phyloP scores from a whole-genome alignment of 2,113 vertebrate species.

The Cynocephalus volans region DNA sequence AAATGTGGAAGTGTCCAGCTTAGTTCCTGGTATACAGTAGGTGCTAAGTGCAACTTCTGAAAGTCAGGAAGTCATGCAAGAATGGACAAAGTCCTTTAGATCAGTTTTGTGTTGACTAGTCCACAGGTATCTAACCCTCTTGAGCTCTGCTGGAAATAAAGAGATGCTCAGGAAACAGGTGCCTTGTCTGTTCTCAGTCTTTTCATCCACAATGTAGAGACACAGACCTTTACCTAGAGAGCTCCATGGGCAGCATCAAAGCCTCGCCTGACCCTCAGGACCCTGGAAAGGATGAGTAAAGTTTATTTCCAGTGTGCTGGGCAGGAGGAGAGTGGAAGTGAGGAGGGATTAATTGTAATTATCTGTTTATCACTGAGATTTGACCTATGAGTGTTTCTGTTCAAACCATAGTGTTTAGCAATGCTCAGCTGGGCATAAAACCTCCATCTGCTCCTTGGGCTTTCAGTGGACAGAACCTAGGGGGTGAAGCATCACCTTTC shows the following conservation, averaged over 20 bases:
- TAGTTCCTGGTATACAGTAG: not conserved
- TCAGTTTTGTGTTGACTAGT: too few species aligned
- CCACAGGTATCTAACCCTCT: not conserved
- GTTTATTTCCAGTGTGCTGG: not conserved
- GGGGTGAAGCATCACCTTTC: not conserved
- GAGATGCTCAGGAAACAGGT: not conserved
- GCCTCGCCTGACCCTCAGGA: accelerated
- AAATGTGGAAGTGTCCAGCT: not conserved
- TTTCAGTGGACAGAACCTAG: not conserved
- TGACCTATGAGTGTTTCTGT: slow-evolving; percentile 63
- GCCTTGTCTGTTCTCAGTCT: not conserved
- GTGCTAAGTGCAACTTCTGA: not conserved
- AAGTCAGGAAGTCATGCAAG: not conserved
- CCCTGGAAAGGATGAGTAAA: not conserved
- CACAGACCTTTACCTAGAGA: not conserved
- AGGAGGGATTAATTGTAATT: slow-evolving; percentile 54
- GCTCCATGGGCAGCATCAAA: not conserved
- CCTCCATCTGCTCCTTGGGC: slow-evolving; percentile 66
- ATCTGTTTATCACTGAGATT: slow-evolving; percentile 66
- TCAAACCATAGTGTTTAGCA: slow-evolving; percentile 67
- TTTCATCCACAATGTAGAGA: not conserved
- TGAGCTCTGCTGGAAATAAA: not conserved
- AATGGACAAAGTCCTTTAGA: not conserved
- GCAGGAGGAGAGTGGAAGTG: not conserved
- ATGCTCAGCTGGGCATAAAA: slow-evolving; percentile 63